phyloP scores from a whole-genome alignment of 1,140 invertebrate species.

The Drosophila paulistorum region DNA sequence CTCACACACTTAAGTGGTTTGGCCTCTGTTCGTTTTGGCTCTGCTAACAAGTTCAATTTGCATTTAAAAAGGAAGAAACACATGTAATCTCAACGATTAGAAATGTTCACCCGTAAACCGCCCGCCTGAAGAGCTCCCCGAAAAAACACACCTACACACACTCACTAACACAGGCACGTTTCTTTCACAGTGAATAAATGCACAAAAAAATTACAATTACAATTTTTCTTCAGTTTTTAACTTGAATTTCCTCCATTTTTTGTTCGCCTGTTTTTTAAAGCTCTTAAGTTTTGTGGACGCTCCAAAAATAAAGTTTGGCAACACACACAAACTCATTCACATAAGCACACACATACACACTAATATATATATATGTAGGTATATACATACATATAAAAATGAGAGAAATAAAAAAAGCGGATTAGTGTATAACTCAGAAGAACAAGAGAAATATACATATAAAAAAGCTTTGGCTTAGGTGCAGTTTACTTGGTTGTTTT shows the following conservation, averaged over 20 bases:
- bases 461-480: too few species aligned
- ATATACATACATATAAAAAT: too few species aligned
- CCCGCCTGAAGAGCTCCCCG: neutral
- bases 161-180: neutral
- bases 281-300: too few species aligned
- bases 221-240: constrained; percentile 2
- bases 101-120: constrained; percentile 61
- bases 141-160: neutral
- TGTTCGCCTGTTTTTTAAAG: too few species aligned
- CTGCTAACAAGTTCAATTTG: constrained; percentile 79
- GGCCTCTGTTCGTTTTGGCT: constrained; percentile 52
- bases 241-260: neutral
- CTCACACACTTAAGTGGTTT: constrained; percentile 46
- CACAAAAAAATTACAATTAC: neutral
- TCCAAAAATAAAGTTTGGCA: neutral
- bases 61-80: constrained; percentile 78
- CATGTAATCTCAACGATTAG: constrained; percentile 79
- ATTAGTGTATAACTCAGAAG: too few species aligned
- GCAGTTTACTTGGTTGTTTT: too few species aligned
- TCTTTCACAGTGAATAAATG: constrained; percentile 10
- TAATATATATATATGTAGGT: too few species aligned
- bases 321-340: neutral
- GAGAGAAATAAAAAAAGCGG: too few species aligned
- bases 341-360: too few species aligned
- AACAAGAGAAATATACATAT: too few species aligned